Evolutionary conservation across 1,140 invertebrate genomes (phyloP).

Genomic region (Tetragonula clypearis): DNA sequence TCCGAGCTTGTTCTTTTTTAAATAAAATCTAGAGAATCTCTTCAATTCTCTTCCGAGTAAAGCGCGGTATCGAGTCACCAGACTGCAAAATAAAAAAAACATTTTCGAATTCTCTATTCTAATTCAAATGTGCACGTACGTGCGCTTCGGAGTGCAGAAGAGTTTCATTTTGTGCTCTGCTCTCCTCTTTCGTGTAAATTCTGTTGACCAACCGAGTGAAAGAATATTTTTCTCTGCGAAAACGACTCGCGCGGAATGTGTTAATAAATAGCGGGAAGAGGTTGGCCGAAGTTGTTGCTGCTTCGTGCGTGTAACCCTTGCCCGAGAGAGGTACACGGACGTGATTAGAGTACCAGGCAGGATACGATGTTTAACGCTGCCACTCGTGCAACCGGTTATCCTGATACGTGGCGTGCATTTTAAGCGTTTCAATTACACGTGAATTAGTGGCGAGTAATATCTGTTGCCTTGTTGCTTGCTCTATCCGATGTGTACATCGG

Average conservation of each 20-base stretch:
- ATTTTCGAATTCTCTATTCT: too few species aligned
- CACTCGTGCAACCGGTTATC: slow-evolving; percentile 33
- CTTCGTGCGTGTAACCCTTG: background rate
- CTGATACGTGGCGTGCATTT: slow-evolving; percentile 7
- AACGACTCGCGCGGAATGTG: background rate
- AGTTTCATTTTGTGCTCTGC: background rate
- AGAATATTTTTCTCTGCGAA: background rate
- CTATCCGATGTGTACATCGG: background rate
- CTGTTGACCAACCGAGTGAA: too few species aligned
- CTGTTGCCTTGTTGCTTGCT: background rate
- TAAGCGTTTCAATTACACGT: slow-evolving; percentile 33
- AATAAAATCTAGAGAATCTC: too few species aligned
- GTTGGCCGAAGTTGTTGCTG: background rate
- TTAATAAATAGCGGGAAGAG: background rate
- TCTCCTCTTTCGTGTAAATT: background rate
- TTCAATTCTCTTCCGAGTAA: too few species aligned
- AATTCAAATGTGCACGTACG: too few species aligned
- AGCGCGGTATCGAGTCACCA: too few species aligned
- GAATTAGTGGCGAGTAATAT: slow-evolving; percentile 29
- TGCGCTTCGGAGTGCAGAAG: too few species aligned
- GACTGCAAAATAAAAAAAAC: too few species aligned
- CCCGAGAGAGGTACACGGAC: background rate
- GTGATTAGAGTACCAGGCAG: background rate
- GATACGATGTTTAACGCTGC: slow-evolving; percentile 12
- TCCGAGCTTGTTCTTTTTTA: too few species aligned